These are phyloP conservation scores for Orientallactaga bullata DNA, from an alignment of 2,113 vertebrate genomes.

Conservation along the genomic window DNA sequence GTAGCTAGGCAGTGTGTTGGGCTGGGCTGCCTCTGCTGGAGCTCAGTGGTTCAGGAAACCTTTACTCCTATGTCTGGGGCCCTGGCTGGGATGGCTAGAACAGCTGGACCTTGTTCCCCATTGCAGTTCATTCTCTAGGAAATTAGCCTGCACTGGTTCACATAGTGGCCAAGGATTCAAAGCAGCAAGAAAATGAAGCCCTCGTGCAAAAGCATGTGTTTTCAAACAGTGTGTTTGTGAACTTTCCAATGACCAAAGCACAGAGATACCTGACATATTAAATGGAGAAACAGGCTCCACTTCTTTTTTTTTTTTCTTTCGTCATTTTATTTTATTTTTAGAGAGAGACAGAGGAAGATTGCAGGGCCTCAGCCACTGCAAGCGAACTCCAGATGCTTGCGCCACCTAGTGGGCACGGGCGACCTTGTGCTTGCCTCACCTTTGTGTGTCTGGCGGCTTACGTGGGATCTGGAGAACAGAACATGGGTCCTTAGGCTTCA, in stretches of 20 bases:
- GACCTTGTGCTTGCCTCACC: no score
- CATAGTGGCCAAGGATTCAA: not conserved
- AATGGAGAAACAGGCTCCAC: not conserved
- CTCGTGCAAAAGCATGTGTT: not conserved
- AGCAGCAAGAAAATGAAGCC: not conserved
- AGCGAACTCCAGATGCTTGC: no score
- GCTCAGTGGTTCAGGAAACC: not conserved
- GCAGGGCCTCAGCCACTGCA: no score
- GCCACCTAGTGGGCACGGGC: no score
- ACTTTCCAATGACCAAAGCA: not conserved
- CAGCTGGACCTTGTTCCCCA: not conserved
- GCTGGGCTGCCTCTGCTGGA: not conserved
- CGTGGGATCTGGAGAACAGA: no score
- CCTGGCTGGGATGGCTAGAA: not conserved
- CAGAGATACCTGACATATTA: not conserved
- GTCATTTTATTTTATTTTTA: no score
- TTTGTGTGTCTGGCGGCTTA: no score
- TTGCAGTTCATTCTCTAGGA: not conserved
- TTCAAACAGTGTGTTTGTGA: not conserved
- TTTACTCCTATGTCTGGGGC: not conserved
- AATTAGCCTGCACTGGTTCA: not conserved
- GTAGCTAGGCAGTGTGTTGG: not conserved
- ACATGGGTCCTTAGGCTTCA: no score
- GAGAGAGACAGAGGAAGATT: no score
- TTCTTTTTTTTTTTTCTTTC: not conserved